These are phyloP conservation scores for Drosophila ustulata DNA, from an alignment of 2,888 invertebrate genomes.

Conservation along the genomic window DNA sequence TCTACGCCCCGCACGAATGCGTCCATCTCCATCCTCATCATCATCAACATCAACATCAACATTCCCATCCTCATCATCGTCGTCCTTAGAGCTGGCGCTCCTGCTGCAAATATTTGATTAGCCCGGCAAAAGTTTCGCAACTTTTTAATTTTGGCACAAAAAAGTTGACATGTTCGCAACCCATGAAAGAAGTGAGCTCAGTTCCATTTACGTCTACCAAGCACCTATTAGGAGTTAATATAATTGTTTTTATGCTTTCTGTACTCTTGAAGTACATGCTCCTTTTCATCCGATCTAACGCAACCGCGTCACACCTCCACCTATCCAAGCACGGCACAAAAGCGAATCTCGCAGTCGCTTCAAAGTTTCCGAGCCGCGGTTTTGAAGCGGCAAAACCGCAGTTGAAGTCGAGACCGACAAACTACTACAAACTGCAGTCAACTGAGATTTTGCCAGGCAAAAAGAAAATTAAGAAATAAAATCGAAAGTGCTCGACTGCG, in stretches of 20 bases:
- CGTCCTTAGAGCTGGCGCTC: conserved; percentile 24
- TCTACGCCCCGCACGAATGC: conserved; percentile 64
- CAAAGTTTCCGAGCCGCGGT: conserved; percentile 45
- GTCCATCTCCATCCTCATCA: conserved; percentile 21
- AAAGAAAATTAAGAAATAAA: not conserved
- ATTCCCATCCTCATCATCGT: conserved; percentile 14
- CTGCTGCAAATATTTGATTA: conserved; percentile 79
- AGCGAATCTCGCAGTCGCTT: conserved; percentile 22
- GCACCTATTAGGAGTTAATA: conserved; percentile 37
- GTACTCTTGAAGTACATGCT: not conserved
- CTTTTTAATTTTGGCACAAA: conserved; percentile 61
- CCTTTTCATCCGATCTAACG: conserved; percentile 14
- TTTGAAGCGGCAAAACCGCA: conserved; percentile 65
- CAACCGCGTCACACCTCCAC: conserved; percentile 31
- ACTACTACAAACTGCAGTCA: conserved; percentile 49
- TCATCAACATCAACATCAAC: conserved; percentile 8
- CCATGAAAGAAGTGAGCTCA: conserved; percentile 8
- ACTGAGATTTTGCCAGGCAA: conserved; percentile 38
- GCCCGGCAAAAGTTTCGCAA: conserved; percentile 66
- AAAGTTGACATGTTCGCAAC: conserved; percentile 24
- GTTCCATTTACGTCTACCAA: conserved; percentile 24
- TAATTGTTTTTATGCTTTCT: conserved; percentile 50
- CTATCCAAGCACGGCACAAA: conserved; percentile 1
- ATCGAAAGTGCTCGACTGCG: too few relatives aligned
- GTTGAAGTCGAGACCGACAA: conserved; percentile 42